Conservation (phyloP, 2,888 invertebrate genomes). For the Lingula anatina region DNA sequence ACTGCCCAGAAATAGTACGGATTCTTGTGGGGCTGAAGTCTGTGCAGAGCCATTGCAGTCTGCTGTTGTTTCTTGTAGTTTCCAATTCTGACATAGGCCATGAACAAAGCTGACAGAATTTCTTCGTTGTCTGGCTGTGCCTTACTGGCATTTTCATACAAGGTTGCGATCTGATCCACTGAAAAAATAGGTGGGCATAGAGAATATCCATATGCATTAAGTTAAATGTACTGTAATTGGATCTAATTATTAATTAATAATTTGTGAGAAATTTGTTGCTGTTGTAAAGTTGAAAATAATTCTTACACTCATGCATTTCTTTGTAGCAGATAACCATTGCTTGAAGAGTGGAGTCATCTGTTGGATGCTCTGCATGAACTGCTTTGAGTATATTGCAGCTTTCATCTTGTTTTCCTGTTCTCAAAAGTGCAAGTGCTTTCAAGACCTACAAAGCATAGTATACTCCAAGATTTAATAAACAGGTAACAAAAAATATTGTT, state of each 20-base stretch:
- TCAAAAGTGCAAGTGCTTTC: constrained; percentile 83
- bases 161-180: constrained; percentile 83
- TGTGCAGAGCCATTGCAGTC: constrained; percentile 84
- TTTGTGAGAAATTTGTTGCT: too few species aligned
- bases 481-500: neutral
- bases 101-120: constrained; percentile 86
- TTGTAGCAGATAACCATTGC: constrained; percentile 93
- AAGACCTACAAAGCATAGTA: constrained; percentile 60
- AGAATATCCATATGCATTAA: too few species aligned
- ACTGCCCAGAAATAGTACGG: constrained; percentile 98
- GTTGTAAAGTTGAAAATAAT: too few species aligned
- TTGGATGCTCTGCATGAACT: constrained; percentile 59
- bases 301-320: constrained; percentile 73
- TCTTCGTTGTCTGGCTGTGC: constrained; percentile 85
- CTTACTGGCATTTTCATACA: constrained; percentile 85
- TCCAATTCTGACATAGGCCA: constrained; percentile 86
- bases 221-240: neutral
- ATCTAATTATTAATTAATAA: too few species aligned
- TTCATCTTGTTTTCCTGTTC: constrained; percentile 80
- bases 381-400: constrained; percentile 70
- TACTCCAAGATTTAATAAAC: neutral
- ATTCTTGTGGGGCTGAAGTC: constrained; percentile 78
- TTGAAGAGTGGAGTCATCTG: constrained; percentile 89
- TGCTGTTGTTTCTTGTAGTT: constrained; percentile 88
- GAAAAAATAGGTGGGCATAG: constrained; percentile 19